These are phyloP conservation scores for Plebejus melissa DNA, from an alignment of 2,888 invertebrate species.

Conservation along the genomic window DNA sequence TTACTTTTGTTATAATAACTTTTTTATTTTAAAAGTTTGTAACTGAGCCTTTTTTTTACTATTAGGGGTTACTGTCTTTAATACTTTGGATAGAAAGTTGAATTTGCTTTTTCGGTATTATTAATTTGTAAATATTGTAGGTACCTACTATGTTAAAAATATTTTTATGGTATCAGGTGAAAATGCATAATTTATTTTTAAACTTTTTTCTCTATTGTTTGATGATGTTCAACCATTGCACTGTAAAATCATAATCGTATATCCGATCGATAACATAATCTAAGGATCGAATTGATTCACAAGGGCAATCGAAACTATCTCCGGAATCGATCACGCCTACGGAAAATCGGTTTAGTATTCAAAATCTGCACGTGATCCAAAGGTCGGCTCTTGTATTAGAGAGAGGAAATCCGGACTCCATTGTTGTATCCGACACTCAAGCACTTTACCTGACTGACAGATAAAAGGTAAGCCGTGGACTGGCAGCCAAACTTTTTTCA, in stretches of 20 bases:
- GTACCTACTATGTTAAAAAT: too few relatives aligned
- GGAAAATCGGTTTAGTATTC: slow-evolving; percentile 66
- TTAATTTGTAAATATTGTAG: too few relatives aligned
- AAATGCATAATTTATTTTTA: too few relatives aligned
- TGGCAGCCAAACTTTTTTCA: slow-evolving; percentile 56
- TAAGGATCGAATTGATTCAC: slow-evolving; percentile 43
- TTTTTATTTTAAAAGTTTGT: slow-evolving; percentile 44
- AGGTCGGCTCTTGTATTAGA: slow-evolving; percentile 72
- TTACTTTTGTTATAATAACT: slow-evolving; percentile 59
- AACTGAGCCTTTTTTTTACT: background rate
- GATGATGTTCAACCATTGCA: background rate
- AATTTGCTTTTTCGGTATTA: too few relatives aligned
- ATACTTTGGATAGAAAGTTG: background rate
- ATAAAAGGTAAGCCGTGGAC: slow-evolving; percentile 60
- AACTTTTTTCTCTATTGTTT: background rate
- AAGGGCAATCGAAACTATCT: slow-evolving; percentile 63
- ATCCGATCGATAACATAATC: slow-evolving; percentile 15
- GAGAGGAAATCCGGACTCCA: slow-evolving; percentile 76
- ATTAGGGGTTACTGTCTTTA: background rate
- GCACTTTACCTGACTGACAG: slow-evolving; percentile 72
- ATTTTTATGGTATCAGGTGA: background rate
- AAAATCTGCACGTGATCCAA: slow-evolving; percentile 74
- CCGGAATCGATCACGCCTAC: slow-evolving; percentile 76
- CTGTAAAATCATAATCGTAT: background rate
- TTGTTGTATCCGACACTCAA: slow-evolving; percentile 70